Conservation (phyloP, 64 coral and sea anemone genomes). For the Orbicella faveolata region DNA sequence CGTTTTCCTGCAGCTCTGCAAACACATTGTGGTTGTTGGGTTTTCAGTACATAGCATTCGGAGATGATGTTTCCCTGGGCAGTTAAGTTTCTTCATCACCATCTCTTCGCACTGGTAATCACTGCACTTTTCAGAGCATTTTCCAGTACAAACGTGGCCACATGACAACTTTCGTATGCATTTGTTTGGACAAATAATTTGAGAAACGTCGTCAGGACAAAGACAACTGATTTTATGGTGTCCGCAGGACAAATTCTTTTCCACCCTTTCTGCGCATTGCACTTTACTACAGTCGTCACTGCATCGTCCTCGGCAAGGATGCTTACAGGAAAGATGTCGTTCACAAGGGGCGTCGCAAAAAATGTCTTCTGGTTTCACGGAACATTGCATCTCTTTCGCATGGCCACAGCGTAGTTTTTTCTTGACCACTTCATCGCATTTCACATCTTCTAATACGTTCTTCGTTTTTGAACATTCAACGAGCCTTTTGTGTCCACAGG, state of each 20-base stretch:
- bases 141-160: slow-evolving; percentile 35
- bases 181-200: not conserved
- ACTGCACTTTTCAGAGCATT: slow-evolving; percentile 15
- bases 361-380: not conserved
- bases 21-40: not conserved
- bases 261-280: not conserved
- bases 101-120: slow-evolving; percentile 2
- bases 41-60: slow-evolving; percentile 9
- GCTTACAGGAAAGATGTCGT: slow-evolving; percentile 39
- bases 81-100: slow-evolving; percentile 10
- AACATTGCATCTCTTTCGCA: slow-evolving; percentile 17
- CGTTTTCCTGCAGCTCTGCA: slow-evolving; percentile 4
- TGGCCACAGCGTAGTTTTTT: slow-evolving; percentile 34
- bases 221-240: slow-evolving; percentile 29
- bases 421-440: slow-evolving; percentile 5
- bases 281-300: not conserved
- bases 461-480: not conserved
- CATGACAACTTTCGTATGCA: not conserved
- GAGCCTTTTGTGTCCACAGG: slow-evolving; percentile 36
- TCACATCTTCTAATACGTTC: not conserved
- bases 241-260: slow-evolving; percentile 32
- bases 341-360: slow-evolving; percentile 14
- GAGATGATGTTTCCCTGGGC: slow-evolving; percentile 38
- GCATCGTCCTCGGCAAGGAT: slow-evolving; percentile 41
- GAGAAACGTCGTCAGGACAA: slow-evolving; percentile 12